A percentile compares a stretch with the other conserved stretches of the same genome.
Conservation (phyloP, 2,797 vertebrate genomes). For the Hypotaenidia philippensis region DNA sequence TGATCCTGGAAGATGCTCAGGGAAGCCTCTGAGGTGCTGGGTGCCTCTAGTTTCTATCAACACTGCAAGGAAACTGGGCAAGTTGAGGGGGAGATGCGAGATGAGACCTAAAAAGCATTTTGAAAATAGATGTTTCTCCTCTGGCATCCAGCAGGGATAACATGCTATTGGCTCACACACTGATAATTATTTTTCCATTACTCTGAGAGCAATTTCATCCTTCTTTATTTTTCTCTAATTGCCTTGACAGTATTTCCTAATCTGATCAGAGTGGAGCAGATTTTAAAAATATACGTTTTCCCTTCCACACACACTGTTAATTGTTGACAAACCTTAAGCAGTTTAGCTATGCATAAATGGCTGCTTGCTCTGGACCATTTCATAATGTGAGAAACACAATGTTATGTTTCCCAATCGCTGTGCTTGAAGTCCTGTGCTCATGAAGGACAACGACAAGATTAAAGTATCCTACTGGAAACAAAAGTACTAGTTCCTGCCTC, state of each 20-base stretch:
- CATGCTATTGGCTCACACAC: accelerated
- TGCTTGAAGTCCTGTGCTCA: neutral
- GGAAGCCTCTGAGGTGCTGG: neutral
- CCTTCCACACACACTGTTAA: neutral
- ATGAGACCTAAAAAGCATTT: neutral
- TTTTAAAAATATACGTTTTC: conserved; percentile 12
- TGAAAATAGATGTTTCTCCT: conserved; percentile 24
- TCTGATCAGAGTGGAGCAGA: neutral
- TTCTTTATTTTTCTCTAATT: conserved; percentile 50
- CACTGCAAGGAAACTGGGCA: neutral
- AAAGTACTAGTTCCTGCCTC: neutral
- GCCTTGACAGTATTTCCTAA: conserved; percentile 3
- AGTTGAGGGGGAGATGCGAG: neutral
- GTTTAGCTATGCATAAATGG: neutral
- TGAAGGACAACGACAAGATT: neutral
- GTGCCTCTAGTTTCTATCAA: neutral
- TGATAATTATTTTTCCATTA: conserved; percentile 61
- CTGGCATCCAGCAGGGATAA: neutral
- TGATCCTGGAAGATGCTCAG: neutral
- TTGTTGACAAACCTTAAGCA: neutral
- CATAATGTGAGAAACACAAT: neutral
- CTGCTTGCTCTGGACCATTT: neutral
- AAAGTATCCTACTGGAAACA: neutral
- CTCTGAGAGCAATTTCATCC: conserved; percentile 16
- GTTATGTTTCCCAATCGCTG: neutral